Evolutionary conservation across 2,797 vertebrate genomes (phyloP).

Genomic region (Halcyon badia): DNA sequence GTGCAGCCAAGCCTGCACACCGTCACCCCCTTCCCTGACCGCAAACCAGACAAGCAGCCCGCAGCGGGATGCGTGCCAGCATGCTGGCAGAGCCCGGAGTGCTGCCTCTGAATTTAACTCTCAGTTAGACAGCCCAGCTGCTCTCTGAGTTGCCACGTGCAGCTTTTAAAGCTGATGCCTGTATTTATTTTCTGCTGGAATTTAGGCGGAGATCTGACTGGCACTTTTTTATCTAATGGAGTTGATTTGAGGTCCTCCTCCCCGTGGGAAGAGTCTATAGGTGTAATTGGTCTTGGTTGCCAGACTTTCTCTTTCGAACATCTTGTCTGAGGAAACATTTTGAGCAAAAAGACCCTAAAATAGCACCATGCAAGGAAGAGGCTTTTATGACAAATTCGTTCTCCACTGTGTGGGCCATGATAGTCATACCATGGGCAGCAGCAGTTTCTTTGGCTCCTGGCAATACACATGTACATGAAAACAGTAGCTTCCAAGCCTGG

Average conservation of each 20-base stretch:
- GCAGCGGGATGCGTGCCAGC: neutral
- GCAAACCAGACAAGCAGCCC: neutral
- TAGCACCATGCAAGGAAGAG: neutral
- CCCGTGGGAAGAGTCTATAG: neutral
- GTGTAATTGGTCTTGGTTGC: neutral
- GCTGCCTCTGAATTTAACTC: neutral
- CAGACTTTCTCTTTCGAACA: neutral
- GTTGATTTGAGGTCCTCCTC: neutral
- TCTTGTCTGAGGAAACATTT: neutral
- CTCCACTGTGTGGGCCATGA: neutral
- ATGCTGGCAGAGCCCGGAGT: neutral
- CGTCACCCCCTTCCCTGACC: rapidly evolving
- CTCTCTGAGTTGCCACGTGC: neutral
- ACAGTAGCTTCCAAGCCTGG: neutral
- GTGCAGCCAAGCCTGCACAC: neutral
- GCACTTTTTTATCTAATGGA: neutral
- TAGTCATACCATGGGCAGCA: neutral
- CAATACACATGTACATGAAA: neutral
- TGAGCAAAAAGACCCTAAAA: neutral
- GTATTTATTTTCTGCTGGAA: neutral
- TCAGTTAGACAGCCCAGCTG: neutral
- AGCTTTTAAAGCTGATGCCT: neutral
- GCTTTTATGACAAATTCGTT: neutral
- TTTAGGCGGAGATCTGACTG: neutral
- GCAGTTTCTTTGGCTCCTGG: neutral